Evolutionary conservation across 1,140 invertebrate species (phyloP).

Genomic region (Ectropis grisescens): DNA sequence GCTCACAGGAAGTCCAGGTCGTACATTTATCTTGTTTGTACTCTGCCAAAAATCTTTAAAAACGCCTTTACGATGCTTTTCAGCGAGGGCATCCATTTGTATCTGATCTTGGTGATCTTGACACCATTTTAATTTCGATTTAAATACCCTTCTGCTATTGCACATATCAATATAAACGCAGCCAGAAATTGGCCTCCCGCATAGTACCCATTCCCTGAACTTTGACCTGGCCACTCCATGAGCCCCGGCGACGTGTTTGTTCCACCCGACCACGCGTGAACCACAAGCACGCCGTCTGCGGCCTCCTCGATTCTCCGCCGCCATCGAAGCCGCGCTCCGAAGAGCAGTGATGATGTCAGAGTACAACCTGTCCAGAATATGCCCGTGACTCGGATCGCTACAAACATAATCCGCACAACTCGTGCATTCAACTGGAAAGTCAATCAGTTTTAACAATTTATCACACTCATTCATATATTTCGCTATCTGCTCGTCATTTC

Average conservation of each 20-base stretch:
- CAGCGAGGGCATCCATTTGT: constrained; percentile 4
- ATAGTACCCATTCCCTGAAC: constrained; percentile 3
- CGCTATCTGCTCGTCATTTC: not conserved
- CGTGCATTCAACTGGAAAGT: not conserved
- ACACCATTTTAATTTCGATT: constrained; percentile 8
- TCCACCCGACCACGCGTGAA: constrained; percentile 7
- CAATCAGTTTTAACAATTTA: not conserved
- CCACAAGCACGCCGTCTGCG: not conserved
- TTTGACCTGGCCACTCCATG: constrained; percentile 5
- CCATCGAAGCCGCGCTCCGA: not conserved
- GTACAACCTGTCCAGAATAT: not conserved
- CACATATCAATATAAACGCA: constrained; percentile 4
- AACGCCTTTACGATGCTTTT: not conserved
- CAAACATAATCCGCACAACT: not conserved
- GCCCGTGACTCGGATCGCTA: not conserved
- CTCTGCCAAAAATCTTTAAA: constrained; percentile 5
- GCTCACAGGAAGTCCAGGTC: constrained; percentile 3
- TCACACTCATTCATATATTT: not conserved
- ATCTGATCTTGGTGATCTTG: constrained; percentile 6
- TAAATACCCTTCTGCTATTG: constrained; percentile 4
- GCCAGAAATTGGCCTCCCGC: constrained; percentile 2
- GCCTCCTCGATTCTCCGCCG: not conserved
- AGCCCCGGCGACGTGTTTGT: constrained; percentile 7
- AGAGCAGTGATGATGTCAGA: not conserved
- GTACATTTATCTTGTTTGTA: constrained; percentile 2